Base-by-base conservation (phyloP, 2,113 vertebrate genomes). In the Sminthopsis crassicaudata region DNA sequence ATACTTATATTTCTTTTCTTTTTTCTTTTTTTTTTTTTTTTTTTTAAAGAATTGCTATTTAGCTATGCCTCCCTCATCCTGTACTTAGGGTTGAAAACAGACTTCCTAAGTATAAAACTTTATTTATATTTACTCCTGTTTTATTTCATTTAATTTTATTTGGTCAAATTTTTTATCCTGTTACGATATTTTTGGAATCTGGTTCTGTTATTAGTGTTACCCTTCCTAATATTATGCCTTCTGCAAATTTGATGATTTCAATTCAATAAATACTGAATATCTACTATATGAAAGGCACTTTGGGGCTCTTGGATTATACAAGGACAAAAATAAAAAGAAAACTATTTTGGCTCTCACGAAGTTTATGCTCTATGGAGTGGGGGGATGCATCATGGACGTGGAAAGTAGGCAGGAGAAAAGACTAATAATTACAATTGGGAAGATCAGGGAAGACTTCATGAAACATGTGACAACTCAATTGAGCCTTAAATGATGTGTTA, bases 251-350 rank as follows among this genome's bases (percentile, higher is more conserved):
- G 60, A 76, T 76, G 19, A 76, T 76, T n/a, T 76, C 67, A n/a
- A n/a, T 76, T 76, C 67, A 76, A n/a, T 36, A 76, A 91, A 50
- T 24, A 53, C n/a, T 94, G 48, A 95, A 54, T 95, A 10, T 53
- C 30, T 89, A 10, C 76, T 90, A 12, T 91, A 36, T 93, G 76
- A 91, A 96, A 93, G 89, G 91, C 46, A 95, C 27, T 5, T 91
- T 46, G 90, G 90, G 91, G 48, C 91, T 92, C 30, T 92, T 94
- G 14, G 19, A 14, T 76, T 76, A 76, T 76, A 76, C n/a, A 76
- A 19, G 5, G 36, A 76, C 36, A 76, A 76, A 76, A 76, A 36
- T n/a, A 67, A 12, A 67, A 11, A 67, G 30, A n/a, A 76, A n/a
- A 76, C 14, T n/a, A 1, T 76, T 36, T 30, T n/a, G 60, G 4